Conservation (phyloP, 2,113 vertebrate genomes). For the Gopherus evgoodei region DNA sequence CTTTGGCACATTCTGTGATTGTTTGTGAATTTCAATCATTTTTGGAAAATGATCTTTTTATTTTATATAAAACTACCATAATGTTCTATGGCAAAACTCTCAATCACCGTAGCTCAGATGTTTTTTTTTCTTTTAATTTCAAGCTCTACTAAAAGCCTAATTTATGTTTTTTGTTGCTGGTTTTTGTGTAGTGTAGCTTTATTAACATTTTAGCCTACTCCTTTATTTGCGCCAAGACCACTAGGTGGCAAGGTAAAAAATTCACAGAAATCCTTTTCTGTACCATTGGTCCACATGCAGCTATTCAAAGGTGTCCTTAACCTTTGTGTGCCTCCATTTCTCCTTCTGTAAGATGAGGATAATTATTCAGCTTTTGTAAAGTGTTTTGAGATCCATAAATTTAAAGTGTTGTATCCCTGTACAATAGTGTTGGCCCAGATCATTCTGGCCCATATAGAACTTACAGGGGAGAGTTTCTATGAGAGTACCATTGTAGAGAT, state of each 20-base stretch:
- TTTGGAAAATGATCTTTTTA: not conserved
- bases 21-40: not conserved
- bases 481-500: not conserved
- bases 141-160: not conserved
- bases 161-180: not conserved
- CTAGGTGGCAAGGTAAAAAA: not conserved
- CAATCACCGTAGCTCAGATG: not conserved
- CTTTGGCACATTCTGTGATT: not conserved
- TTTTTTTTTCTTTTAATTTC: not conserved
- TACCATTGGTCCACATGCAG: not conserved
- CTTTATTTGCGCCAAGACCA: not conserved
- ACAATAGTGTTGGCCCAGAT: not conserved
- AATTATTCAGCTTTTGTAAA: not conserved
- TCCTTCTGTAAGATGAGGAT: not conserved
- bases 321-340: not conserved
- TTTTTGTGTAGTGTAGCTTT: not conserved
- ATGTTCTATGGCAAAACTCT: not conserved
- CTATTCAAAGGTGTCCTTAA: not conserved
- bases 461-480: not conserved
- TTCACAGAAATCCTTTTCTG: not conserved
- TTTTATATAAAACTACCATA: not conserved
- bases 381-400: not conserved
- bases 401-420: not conserved
- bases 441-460: rapidly evolving
- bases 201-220: not conserved